Percentiles rank a stretch among this genome's conserved stretches.
Evolutionary conservation across 2,888 invertebrate genomes (phyloP).

Genomic region (Catocala nupta): DNA sequence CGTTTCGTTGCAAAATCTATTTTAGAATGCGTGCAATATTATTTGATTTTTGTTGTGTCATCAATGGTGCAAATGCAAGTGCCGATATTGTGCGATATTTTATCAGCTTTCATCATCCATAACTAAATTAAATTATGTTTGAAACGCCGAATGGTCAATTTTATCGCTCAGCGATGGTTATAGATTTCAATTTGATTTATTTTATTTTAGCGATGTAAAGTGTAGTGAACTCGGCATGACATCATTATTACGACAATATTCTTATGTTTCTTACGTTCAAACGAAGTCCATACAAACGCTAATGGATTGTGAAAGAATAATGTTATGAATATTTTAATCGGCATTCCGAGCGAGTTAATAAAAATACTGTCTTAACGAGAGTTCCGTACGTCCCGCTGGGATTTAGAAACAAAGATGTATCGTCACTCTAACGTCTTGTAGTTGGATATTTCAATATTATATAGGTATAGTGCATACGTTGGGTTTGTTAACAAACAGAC

Average conservation of each 20-base stretch:
- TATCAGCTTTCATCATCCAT: conserved; percentile 20
- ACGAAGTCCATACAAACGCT: conserved; percentile 59
- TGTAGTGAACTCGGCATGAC: conserved; percentile 44
- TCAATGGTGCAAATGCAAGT: conserved; percentile 11
- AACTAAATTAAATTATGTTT: conserved; percentile 41
- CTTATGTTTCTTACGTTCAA: conserved; percentile 54
- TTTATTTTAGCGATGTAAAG: conserved; percentile 35
- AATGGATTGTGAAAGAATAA: conserved; percentile 76
- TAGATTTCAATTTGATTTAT: conserved; percentile 29
- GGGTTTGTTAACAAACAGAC: conserved; percentile 34
- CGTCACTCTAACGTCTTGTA: conserved; percentile 60
- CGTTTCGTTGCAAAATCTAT: conserved; percentile 24
- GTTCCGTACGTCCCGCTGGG: conserved; percentile 77
- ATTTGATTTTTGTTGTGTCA: conserved; percentile 11
- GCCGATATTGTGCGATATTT: conserved; percentile 27
- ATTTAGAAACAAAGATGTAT: conserved; percentile 82
- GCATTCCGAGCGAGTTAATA: conserved; percentile 82
- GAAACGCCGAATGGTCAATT: conserved; percentile 24
- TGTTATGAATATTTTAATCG: conserved; percentile 81
- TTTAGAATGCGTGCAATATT: conserved; percentile 21
- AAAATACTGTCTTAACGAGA: conserved; percentile 83
- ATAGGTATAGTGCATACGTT: conserved; percentile 49
- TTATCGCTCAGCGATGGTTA: conserved; percentile 24
- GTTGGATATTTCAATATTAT: conserved; percentile 67
- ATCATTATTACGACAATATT: conserved; percentile 52